A percentile compares a stretch with the other conserved stretches of the same genome.
Conservation (phyloP, 2,888 invertebrate species). For the Eupithecia tripunctaria region DNA sequence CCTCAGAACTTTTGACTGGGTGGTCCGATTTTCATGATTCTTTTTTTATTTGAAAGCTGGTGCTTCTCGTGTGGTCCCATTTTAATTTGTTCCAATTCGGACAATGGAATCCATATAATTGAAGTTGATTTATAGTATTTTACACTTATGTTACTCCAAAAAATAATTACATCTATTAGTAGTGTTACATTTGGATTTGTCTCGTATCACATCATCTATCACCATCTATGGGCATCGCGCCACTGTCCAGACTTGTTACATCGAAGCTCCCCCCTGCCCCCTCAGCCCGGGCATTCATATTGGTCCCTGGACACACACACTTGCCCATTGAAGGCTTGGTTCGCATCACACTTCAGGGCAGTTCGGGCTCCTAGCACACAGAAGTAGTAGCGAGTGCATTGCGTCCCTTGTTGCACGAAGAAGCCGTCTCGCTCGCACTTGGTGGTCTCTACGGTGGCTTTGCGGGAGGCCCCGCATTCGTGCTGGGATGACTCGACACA, state of each 20-base stretch:
- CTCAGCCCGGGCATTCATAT: conserved; percentile 80
- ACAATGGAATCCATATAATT: no score
- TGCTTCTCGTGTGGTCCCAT: no score
- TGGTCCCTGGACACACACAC: conserved; percentile 77
- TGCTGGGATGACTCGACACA: conserved; percentile 76
- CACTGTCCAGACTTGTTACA: conserved; percentile 17
- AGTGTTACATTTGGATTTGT: conserved; percentile 5
- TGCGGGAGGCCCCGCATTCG: conserved; percentile 67
- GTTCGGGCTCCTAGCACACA: conserved; percentile 83
- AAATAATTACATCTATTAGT: background rate
- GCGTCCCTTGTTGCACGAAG: conserved; percentile 78
- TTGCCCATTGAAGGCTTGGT: conserved; percentile 84
- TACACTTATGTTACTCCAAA: background rate
- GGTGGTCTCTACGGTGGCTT: conserved; percentile 53
- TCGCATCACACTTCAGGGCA: conserved; percentile 74
- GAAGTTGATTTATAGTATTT: no score
- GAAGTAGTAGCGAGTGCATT: conserved; percentile 83
- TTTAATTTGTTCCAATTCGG: no score
- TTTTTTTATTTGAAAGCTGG: no score
- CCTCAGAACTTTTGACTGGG: no score
- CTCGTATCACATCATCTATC: background rate
- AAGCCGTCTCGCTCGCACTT: conserved; percentile 82
- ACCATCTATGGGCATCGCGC: background rate
- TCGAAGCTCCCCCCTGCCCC: background rate
- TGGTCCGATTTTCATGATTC: no score